Evolutionary conservation across 2,797 vertebrate genomes (phyloP).

Genomic region (Schizopygopsis pylzovi): DNA sequence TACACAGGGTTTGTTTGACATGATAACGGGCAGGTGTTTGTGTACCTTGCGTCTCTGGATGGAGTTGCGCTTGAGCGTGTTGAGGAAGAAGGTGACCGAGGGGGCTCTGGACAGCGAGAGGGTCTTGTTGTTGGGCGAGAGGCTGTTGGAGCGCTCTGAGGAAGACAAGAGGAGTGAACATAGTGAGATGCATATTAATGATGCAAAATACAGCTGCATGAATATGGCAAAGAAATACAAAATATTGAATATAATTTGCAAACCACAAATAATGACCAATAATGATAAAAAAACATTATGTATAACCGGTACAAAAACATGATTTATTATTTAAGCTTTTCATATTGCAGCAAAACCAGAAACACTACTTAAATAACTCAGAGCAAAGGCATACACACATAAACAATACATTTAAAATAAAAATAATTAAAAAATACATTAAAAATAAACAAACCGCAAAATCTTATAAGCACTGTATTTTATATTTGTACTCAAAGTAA

Average conservation of each 20-base stretch:
- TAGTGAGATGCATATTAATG: conserved; percentile 5
- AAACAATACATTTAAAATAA: neutral
- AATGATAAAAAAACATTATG: neutral
- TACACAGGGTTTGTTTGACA: neutral
- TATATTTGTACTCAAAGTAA: too few species aligned
- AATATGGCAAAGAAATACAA: neutral
- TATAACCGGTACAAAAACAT: neutral
- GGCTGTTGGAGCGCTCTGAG: conserved; percentile 69
- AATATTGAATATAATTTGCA: neutral
- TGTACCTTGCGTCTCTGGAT: conserved; percentile 81
- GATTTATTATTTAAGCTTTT: neutral
- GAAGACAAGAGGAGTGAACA: conserved; percentile 37
- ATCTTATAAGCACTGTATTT: too few species aligned
- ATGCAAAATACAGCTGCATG: neutral
- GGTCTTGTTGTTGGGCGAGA: conserved; percentile 62
- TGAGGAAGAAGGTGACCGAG: conserved; percentile 88
- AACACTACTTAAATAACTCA: neutral
- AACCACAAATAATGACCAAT: neutral
- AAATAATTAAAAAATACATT: neutral
- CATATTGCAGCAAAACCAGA: neutral
- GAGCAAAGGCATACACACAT: neutral
- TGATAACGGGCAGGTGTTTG: conserved; percentile 39
- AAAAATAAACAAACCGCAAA: too few species aligned
- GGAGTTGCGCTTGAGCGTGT: conserved; percentile 86
- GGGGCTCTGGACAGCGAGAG: conserved; percentile 70